Conservation (phyloP, 2,113 vertebrate genomes). For the Serinus canaria region DNA sequence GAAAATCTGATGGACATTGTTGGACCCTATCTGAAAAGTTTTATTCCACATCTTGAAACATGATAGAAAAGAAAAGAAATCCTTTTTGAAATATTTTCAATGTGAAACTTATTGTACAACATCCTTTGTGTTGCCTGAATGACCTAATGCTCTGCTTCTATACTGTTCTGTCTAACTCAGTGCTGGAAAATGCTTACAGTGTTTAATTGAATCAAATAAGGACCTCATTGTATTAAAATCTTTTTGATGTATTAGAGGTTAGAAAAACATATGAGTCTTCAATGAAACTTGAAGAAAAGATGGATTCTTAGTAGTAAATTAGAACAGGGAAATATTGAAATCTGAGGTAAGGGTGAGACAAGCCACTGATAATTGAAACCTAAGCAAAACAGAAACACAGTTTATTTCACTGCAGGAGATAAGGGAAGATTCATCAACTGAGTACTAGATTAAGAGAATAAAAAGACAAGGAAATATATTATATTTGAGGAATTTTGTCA, state of each 20-base stretch:
- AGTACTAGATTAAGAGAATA: not conserved
- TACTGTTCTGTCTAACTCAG: not conserved
- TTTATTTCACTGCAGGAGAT: not conserved
- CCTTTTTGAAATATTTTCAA: not conserved
- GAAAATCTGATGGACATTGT: fast-evolving
- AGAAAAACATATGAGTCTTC: not conserved
- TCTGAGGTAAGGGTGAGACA: not conserved
- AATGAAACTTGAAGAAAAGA: not conserved
- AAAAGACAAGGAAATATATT: not conserved
- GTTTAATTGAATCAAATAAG: not conserved
- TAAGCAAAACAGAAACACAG: not conserved
- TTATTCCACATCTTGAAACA: not conserved
- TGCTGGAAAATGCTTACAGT: not conserved
- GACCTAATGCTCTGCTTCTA: not conserved
- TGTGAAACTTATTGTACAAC: not conserved
- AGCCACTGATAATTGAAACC: not conserved
- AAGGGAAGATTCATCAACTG: not conserved
- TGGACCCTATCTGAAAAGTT: not conserved
- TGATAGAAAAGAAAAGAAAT: not conserved
- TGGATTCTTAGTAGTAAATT: fast-evolving
- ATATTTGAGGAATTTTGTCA: not conserved
- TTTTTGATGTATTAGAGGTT: not conserved
- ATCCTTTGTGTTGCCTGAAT: not conserved
- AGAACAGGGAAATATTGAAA: not conserved
- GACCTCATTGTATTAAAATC: fast-evolving